A percentile compares a stretch with the other conserved stretches of the same genome.
These are phyloP conservation scores for Cynopterus sphinx DNA, from an alignment of 2,797 vertebrate species.

Conservation along the genomic window DNA sequence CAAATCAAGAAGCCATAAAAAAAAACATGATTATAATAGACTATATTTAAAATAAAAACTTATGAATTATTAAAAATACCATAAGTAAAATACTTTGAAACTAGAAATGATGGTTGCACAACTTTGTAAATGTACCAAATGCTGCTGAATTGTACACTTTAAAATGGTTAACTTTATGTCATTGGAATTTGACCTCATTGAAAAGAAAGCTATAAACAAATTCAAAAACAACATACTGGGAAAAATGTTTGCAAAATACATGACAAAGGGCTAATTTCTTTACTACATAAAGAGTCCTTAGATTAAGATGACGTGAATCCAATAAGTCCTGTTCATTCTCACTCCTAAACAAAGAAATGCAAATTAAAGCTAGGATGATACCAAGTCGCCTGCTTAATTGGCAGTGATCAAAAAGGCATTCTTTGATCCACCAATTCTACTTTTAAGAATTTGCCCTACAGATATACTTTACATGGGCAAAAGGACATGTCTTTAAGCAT, in stretches of 20 bases:
- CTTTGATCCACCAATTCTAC: not conserved
- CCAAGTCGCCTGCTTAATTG: not conserved
- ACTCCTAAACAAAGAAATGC: not conserved
- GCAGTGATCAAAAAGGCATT: not conserved
- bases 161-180: not conserved
- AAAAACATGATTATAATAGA: not conserved
- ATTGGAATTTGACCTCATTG: not conserved
- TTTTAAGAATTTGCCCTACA: not conserved
- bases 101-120: not conserved
- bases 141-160: not conserved
- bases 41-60: not conserved
- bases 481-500: not conserved
- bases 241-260: constrained; percentile 6
- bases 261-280: not conserved
- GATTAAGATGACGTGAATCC: not conserved
- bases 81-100: constrained; percentile 3
- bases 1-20: not conserved
- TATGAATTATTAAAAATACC: not conserved
- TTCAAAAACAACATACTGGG: not conserved
- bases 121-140: not conserved
- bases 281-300: not conserved
- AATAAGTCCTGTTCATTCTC: not conserved
- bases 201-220: not conserved
- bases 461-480: not conserved
- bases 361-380: not conserved